Evolutionary conservation across 2,888 invertebrate genomes (phyloP).

Genomic region (Aleiodes alternator): DNA sequence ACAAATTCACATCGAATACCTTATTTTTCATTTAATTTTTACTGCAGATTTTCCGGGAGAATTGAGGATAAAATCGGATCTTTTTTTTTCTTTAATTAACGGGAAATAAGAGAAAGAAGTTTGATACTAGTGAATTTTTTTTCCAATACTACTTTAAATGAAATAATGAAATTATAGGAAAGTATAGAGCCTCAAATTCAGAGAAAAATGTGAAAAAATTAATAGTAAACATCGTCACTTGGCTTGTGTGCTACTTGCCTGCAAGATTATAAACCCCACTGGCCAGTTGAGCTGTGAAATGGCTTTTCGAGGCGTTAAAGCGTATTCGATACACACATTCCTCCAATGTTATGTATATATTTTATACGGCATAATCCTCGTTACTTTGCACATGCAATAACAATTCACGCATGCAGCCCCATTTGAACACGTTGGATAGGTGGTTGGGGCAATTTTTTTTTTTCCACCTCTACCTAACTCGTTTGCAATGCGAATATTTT

Average conservation of each 20-base stretch:
- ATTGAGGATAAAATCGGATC: too few relatives aligned
- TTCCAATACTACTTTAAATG: too few relatives aligned
- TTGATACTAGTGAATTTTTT: too few relatives aligned
- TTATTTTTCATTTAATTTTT: too few relatives aligned
- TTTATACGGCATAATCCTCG: conserved; percentile 43
- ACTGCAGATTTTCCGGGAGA: too few relatives aligned
- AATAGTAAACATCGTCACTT: background rate
- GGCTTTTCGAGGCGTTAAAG: conserved; percentile 17
- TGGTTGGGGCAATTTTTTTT: background rate
- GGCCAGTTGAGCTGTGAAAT: background rate
- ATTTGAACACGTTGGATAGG: conserved; percentile 3
- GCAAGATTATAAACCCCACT: conserved; percentile 3
- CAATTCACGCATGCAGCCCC: conserved; percentile 36
- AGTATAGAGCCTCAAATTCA: background rate
- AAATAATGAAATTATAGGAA: too few relatives aligned
- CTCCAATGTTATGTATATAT: conserved; percentile 14
- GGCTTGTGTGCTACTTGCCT: background rate
- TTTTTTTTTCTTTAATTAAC: too few relatives aligned
- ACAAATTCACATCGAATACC: too few relatives aligned
- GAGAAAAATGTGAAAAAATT: background rate
- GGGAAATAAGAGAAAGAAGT: too few relatives aligned
- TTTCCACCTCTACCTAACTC: background rate
- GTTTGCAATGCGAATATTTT: background rate
- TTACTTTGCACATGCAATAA: conserved; percentile 42
- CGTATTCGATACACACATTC: conserved; percentile 6